Evolutionary conservation across 2,113 vertebrate genomes (phyloP), one percentile per base, ranked within the genome.

Genomic region (Morone saxatilis): DNA sequence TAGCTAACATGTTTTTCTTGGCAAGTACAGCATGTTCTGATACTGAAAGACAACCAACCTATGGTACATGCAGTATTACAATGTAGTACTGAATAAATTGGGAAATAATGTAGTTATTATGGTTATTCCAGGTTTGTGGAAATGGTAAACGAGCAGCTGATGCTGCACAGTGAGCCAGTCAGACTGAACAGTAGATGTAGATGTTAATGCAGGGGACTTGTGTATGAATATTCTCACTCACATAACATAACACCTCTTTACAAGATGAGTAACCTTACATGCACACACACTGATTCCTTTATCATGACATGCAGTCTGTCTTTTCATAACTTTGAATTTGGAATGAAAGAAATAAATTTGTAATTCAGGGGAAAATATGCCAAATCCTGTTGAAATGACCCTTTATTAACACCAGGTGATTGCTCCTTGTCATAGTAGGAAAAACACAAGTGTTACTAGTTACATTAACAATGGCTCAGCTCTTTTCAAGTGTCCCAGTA

Each of bases 11-110:
- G 25, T 71, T 86, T 82, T 71, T 40, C 66, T 79, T 82, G 81
- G 84, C 76, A 73, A 48, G 65, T 13, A 83, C 72, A 59, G 40
- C n/a, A 73, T 83, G 78, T 73, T 73, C 68, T 66, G 71, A 65
- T 60, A 75, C 59, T 57, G 60, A 71, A 40, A 45, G 53, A 65
- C 22, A 78, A 68, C 40, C 11, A n/a, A 20, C 53, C 14, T 60
- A 57, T 54, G 43, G 79, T 45, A 7, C 65, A 13, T 65, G 54
- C 57, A 8, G 25, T 25, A 61, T 53, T 10, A 7, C 43, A 62
- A 31, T 54, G 19, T 20, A 68, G 56, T 14, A 57, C 13, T 78
- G 22, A 69, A 73, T 63, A 10, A 47, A 66, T 19, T 48, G 3
- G 9, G 9, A 17, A 71, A 38, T 60, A 59, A 36, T 63, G 6